Evolutionary conservation across 2,797 vertebrate genomes (phyloP), one percentile per base, ranked within the genome.

Genomic region (Antrozous pallidus): DNA sequence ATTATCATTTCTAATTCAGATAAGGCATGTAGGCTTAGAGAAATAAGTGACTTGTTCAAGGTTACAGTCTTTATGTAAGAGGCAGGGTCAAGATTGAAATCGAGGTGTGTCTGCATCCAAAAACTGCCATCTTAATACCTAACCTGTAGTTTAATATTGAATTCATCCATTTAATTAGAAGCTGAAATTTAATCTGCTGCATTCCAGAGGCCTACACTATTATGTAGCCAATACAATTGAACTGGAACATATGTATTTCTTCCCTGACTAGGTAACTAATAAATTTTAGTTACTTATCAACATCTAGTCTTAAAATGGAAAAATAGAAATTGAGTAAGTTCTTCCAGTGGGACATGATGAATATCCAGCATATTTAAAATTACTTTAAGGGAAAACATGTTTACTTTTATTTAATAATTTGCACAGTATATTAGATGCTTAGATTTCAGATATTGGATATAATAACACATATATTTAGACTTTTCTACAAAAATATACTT

Each of bases 381-480:
- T 94, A 12, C 40, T 81, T 40, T 71, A 58, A 73, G 74, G 51
- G 69, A 81, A 78, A 47, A 42, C 40, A 42, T 8, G 47, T 81
- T 67, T 63, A 38, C 24, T 84, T 75, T 84, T 95, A 91, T 90
- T 94, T 94, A 91, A 61, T 84, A 87, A 36, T 89, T 70, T 40
- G 36, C 63, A n/a, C 91, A 71, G 80, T 75, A 49, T 40, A 80
- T 88, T 89, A 88, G 38, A 63, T 89, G 38, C 33, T 84, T 88
- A 84, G 33, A 88, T 88, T 92, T 91, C 28, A 91, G 65, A 92
- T 95, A 69, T 38, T 90, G 38, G 33, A 83, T 94, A 63, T 78
- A 83, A 47, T 83, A 92, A 67, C 36, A 95, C 36, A 88, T 67
- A 67, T 73, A 77, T 84, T 93, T 92, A 79, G 28, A 47, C 91